Conservation (phyloP, 2,113 vertebrate species). For the Morone saxatilis region DNA sequence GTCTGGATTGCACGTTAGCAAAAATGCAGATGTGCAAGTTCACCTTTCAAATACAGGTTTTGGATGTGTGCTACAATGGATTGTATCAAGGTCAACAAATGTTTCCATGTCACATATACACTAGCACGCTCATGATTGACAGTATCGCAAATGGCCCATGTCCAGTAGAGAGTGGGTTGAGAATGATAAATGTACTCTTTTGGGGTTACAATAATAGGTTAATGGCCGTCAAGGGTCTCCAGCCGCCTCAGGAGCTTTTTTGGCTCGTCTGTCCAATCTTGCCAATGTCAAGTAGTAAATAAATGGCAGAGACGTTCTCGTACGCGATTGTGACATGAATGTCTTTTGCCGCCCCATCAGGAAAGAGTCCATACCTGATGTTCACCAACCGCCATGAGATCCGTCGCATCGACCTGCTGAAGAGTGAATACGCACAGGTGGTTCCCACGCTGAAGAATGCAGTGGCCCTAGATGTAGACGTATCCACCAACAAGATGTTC, state of each 20-base stretch:
- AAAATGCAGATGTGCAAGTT: neutral
- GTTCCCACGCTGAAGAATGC: constrained; percentile 96
- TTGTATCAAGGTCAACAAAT: constrained; percentile 11
- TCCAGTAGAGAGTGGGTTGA: neutral
- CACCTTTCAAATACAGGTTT: constrained; percentile 23
- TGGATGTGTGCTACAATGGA: neutral
- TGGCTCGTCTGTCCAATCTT: neutral
- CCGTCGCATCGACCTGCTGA: constrained; percentile 92
- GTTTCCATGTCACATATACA: neutral
- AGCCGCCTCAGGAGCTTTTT: neutral
- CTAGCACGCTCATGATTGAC: constrained; percentile 2
- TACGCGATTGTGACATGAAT: neutral
- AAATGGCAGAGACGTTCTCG: neutral
- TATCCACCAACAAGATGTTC: constrained; percentile 94
- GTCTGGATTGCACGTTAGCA: neutral
- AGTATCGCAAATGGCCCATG: neutral
- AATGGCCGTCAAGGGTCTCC: neutral
- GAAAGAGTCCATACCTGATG: constrained; percentile 93
- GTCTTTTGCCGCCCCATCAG: constrained; percentile 71
- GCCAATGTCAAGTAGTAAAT: constrained; percentile 3
- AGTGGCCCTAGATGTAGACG: constrained; percentile 94
- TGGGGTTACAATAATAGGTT: neutral
- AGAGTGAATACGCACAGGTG: constrained; percentile 92
- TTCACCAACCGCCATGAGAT: constrained; percentile 98
- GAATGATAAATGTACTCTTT: neutral